Percentiles rank a stretch among this genome's conserved stretches.
Evolutionary conservation across 2,797 vertebrate genomes (phyloP).

Genomic region (Cryptoprocta ferox): DNA sequence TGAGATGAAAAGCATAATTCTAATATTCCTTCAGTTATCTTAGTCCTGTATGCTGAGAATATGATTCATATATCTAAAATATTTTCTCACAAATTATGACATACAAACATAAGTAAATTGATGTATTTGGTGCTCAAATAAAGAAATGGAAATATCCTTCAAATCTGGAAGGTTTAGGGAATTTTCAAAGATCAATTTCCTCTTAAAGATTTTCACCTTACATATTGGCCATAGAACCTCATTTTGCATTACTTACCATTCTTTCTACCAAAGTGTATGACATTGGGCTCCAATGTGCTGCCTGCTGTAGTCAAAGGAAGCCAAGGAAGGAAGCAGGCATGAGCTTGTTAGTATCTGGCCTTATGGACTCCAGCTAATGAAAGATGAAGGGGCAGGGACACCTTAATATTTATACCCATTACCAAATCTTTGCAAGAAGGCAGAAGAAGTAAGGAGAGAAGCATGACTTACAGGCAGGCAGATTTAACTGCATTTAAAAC

Average conservation of each 20-base stretch:
- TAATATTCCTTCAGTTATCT: not conserved
- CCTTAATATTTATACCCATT: slow-evolving; percentile 8
- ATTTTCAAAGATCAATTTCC: not conserved
- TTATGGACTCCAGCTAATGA: not conserved
- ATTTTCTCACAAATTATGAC: not conserved
- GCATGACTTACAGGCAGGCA: not conserved
- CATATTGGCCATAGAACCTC: not conserved
- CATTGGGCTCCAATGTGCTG: not conserved
- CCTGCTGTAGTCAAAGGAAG: not conserved
- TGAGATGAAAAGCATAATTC: not conserved
- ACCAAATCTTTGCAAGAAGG: not conserved
- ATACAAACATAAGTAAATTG: not conserved
- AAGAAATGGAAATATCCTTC: not conserved
- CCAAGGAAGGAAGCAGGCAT: not conserved
- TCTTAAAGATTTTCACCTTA: not conserved
- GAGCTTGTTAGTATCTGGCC: not conserved
- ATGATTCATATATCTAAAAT: not conserved
- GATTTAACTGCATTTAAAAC: not conserved
- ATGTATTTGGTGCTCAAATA: not conserved
- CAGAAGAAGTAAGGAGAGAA: not conserved
- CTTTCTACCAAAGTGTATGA: not conserved
- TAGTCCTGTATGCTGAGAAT: not conserved
- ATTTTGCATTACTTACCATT: not conserved
- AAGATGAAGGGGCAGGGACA: not conserved
- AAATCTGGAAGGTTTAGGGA: not conserved